Percentiles rank a stretch among this genome's conserved stretches.
Evolutionary conservation across 2,888 invertebrate genomes (phyloP).

Genomic region (Amphipoea oculea): DNA sequence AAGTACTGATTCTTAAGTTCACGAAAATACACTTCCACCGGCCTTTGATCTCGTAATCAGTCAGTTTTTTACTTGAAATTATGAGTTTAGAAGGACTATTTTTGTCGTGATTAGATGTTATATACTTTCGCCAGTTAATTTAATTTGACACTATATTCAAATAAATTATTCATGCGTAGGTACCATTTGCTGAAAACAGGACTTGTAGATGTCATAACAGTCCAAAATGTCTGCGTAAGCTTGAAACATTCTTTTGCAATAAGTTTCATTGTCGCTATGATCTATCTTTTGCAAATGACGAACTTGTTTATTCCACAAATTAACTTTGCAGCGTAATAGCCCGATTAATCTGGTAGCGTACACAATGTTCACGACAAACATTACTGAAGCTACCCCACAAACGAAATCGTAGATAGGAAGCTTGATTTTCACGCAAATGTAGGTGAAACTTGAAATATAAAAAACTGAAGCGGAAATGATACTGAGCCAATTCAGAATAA

Average conservation of each 20-base stretch:
- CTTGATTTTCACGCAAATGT: not conserved
- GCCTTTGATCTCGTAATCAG: not conserved
- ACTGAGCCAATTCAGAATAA: constrained; percentile 31
- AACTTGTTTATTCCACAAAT: constrained; percentile 20
- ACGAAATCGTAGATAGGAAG: constrained; percentile 17
- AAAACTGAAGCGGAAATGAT: not conserved
- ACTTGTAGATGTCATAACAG: constrained; percentile 18
- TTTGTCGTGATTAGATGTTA: not conserved
- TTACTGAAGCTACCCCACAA: constrained; percentile 12
- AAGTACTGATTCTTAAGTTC: not conserved
- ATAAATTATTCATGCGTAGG: not conserved
- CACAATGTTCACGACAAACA: constrained; percentile 19
- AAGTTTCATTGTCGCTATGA: not conserved
- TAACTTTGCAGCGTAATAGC: constrained; percentile 17
- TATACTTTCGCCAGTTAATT: not conserved
- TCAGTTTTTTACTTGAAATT: not conserved
- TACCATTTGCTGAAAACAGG: constrained; percentile 43
- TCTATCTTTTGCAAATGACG: not conserved
- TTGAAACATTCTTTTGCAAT: constrained; percentile 23
- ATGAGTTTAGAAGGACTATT: not conserved
- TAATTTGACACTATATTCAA: too few species aligned
- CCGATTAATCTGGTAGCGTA: constrained; percentile 30
- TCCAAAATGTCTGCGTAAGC: constrained; percentile 36
- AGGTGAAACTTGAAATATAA: not conserved
- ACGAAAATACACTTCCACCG: not conserved